phyloP scores from a whole-genome alignment of 2,888 invertebrate genomes.

The Aleiodes alternator region DNA sequence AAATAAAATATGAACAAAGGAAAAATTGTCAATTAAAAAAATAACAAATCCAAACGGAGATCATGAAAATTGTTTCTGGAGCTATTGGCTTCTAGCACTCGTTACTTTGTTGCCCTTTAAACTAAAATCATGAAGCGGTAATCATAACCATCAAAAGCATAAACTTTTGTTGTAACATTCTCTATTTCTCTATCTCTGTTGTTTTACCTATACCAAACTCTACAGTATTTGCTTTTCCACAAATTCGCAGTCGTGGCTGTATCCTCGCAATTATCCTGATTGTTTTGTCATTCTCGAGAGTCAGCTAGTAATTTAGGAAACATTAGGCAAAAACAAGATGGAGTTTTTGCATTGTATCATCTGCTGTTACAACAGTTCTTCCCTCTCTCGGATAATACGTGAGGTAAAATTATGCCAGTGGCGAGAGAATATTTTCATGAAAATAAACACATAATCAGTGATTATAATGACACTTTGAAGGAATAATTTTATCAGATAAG shows the following conservation, averaged over 20 bases:
- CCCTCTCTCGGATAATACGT: neutral
- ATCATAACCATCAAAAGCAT: conserved; percentile 69
- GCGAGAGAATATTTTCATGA: no score
- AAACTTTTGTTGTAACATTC: conserved; percentile 57
- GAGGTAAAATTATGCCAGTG: neutral
- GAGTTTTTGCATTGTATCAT: conserved; percentile 39
- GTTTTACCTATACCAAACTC: conserved; percentile 16
- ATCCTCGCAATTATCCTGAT: conserved; percentile 63
- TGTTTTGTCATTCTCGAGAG: conserved; percentile 67
- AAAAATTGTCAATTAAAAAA: conserved; percentile 40
- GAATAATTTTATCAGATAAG: no score
- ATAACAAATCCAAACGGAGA: conserved; percentile 27
- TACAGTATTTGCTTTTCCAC: conserved; percentile 6
- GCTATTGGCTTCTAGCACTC: no score
- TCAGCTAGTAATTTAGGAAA: conserved; percentile 62
- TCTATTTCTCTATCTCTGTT: conserved; percentile 18
- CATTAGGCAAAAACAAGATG: conserved; percentile 37
- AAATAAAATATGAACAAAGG: conserved; percentile 10
- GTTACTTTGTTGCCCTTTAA: conserved; percentile 1
- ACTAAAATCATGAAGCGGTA: conserved; percentile 52
- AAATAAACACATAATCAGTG: no score
- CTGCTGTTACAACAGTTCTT: conserved; percentile 6
- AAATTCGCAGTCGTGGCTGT: conserved; percentile 9
- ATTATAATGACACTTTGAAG: no score
- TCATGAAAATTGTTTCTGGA: conserved; percentile 53